Evolutionary conservation across 23 tunicate species (phyloP), one percentile per base, ranked within the genome.

Genomic region (Phallusia fumigata): DNA sequence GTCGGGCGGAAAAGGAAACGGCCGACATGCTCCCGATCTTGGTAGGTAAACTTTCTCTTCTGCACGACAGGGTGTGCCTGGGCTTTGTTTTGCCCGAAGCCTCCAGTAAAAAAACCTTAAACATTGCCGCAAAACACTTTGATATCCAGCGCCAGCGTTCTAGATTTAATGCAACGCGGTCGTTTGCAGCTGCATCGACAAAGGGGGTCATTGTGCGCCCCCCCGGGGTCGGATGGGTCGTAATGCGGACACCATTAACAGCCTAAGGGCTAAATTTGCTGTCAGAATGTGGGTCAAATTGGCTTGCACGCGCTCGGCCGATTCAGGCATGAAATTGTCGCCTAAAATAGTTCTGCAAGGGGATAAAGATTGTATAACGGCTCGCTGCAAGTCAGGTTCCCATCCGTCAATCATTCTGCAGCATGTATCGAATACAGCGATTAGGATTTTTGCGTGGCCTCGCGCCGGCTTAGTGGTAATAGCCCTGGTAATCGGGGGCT

Each of bases 291-390:
- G 69, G 69, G 69, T 58, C 69, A 58, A 58, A 58, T 58, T 58
- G 69, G 69, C 69, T 58, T 58, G 69, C 69, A 21, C 69, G 69
- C 69, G 69, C 69, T 22, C 3, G 28, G 28, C 28, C 26, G 69
- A 58, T 58, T 58, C 69, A 58, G 28, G 69, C 69, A 58, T 58
- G 69, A 58, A 58, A 58, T 58, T 58, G 69, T 24, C 69, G 69
- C 69, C 16, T 3, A 58, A 58, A 58, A 58, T 58, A 58, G 69
- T 1, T 24, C 16, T 21, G 28, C 28, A 58, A 16, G 16, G 26
- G 69, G 69, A 58, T 58, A 58, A 58, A 24, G 69, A 58, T 58
- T 58, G 28, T 58, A 24, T 58, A 16, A 58, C 69, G 15, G 28
- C 28, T 21, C 28, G 16, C 8, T 58, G 11, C 69, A 24, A 24